Evolutionary conservation across 2,888 invertebrate genomes (phyloP).

Genomic region (Drepana falcataria): DNA sequence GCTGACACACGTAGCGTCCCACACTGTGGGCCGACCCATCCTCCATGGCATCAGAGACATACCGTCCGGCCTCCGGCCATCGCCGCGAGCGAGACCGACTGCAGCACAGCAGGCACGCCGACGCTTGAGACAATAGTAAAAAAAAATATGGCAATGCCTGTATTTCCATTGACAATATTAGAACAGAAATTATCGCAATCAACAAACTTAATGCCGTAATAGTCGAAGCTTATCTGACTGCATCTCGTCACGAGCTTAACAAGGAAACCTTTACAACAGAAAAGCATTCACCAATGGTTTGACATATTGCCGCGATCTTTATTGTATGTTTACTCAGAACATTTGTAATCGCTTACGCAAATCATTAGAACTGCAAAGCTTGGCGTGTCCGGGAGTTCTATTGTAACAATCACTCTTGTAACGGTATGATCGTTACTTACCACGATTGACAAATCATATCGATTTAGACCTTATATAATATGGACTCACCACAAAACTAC

Average conservation of each 20-base stretch:
- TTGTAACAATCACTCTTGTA: no score
- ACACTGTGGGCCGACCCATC: no score
- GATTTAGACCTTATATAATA: no score
- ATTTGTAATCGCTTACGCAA: not conserved
- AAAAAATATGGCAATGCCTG: conserved; percentile 24
- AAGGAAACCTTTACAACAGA: conserved; percentile 50
- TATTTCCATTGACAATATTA: conserved; percentile 20
- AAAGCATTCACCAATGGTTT: conserved; percentile 50
- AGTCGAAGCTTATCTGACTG: conserved; percentile 40
- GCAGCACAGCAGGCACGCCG: no score
- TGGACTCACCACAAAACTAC: no score
- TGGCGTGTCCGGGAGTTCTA: no score
- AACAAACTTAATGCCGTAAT: conserved; percentile 35
- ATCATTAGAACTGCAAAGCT: not conserved
- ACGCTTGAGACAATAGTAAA: conserved; percentile 6
- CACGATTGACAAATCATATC: no score
- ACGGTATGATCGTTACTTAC: no score
- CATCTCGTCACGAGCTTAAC: conserved; percentile 65
- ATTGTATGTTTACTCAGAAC: conserved; percentile 31
- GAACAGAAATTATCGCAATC: conserved; percentile 47
- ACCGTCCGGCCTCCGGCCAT: no score
- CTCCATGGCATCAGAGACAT: no score
- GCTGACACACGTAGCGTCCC: no score
- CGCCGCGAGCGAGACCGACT: no score
- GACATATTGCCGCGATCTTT: conserved; percentile 37